phyloP scores from a whole-genome alignment of 2,888 invertebrate species.

The Hipparchia semele region DNA sequence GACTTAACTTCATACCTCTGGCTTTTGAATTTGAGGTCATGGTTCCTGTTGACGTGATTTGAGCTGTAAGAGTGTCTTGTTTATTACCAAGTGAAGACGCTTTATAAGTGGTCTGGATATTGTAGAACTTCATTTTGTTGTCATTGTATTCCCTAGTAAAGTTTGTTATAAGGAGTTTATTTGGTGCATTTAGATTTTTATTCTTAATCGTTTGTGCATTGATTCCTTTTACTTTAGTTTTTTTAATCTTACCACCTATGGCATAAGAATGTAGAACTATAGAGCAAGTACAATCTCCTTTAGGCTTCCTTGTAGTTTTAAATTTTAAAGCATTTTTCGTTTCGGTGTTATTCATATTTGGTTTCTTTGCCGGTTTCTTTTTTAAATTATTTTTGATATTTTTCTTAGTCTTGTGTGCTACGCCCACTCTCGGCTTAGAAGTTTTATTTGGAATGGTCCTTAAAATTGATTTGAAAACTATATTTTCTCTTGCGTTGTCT shows the following conservation, averaged over 20 bases:
- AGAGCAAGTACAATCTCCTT: background rate
- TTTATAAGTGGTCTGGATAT: background rate
- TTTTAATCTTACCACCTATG: background rate
- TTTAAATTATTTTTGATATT: background rate
- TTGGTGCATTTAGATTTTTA: background rate
- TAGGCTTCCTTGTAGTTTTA: background rate
- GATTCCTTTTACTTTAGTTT: background rate
- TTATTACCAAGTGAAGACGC: background rate
- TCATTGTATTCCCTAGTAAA: background rate
- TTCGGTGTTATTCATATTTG: background rate
- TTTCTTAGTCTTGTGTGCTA: background rate
- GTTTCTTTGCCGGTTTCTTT: conserved; percentile 2
- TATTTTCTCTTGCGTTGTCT: background rate
- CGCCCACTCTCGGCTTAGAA: background rate
- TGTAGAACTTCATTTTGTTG: background rate
- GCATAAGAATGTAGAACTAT: background rate
- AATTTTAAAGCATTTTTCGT: background rate
- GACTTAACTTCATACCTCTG: background rate
- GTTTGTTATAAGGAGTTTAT: background rate
- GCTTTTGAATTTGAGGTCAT: background rate
- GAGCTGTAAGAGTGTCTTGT: background rate
- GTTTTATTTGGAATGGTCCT: background rate
- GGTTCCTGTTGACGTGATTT: background rate
- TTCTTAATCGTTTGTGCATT: background rate
- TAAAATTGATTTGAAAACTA: background rate